These are phyloP conservation scores for Brachylomia viminalis DNA, from an alignment of 2,888 invertebrate species.

Conservation along the genomic window DNA sequence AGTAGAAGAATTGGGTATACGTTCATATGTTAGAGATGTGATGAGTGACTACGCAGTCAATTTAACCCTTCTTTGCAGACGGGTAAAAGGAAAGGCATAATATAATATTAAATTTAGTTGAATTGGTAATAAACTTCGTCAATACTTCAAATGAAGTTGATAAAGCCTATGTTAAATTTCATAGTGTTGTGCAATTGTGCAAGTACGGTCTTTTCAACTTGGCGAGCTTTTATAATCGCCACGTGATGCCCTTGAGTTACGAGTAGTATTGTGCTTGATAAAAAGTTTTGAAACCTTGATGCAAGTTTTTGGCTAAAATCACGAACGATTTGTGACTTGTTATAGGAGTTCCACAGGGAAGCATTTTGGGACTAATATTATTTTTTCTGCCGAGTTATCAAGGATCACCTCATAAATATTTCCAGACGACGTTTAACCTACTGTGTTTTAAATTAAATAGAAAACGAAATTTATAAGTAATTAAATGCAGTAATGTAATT, in stretches of 20 bases:
- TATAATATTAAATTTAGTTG: not conserved
- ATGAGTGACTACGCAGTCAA: not conserved
- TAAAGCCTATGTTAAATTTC: not conserved
- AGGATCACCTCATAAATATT: not conserved
- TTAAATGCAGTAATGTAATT: not conserved
- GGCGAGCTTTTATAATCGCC: not conserved
- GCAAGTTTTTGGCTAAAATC: not conserved
- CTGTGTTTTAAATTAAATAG: not conserved
- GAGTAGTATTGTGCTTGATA: not conserved
- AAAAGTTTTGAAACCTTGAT: not conserved
- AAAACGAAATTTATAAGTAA: not conserved
- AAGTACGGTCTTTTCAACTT: too few relatives aligned
- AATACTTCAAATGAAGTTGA: not conserved
- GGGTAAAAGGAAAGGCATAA: not conserved
- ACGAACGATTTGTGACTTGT: not conserved
- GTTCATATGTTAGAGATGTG: not conserved
- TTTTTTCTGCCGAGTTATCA: not conserved
- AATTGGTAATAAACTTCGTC: not conserved
- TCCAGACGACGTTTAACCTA: not conserved
- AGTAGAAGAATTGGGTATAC: not conserved
- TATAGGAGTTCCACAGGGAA: conserved; percentile 1
- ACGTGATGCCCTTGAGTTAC: not conserved
- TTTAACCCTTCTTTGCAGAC: not conserved
- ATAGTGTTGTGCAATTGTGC: conserved; percentile 4
- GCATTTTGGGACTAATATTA: not conserved